Base-by-base conservation (phyloP, 2,888 invertebrate genomes). In the Metellina segmentata region DNA sequence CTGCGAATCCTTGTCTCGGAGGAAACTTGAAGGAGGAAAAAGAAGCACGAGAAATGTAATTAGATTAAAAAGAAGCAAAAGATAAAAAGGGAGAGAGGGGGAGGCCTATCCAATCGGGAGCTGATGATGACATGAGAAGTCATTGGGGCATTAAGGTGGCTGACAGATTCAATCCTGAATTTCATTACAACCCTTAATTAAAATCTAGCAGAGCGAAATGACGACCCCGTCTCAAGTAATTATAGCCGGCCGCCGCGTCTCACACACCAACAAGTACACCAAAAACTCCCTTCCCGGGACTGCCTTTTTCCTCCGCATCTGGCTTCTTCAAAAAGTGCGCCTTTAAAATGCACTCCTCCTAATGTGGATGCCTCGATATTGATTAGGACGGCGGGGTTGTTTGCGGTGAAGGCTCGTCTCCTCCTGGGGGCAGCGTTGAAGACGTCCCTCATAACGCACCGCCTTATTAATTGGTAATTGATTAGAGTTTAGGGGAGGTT, bases 151-250 rank as follows among this genome's bases (percentile, higher is more conserved):
- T 89, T 89, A 89, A 89, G 89, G 82, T 70, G 77, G 69, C 89
- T 89, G 89, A 89, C 89, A 89, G 89, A 82, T 81, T 81, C 89
- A 82, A 89, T 89, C 89, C 89, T 74, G 89, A 82, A 89, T 89
- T 89, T 89, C 89, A 89, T 89, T 89, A 89, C 77, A 19, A 34
- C 71, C 82, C 82, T 89, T 89, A 89, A 89, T 89, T 89, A 89
- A 89, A 89, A 89, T 89, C 89, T 89, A 82, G 69, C 89, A 77
- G 77, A 89, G 89, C 89, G 89, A 81, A 70, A 89, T 89, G 89
- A 89, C 82, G 51, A 77, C 52, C 75, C 20, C 89, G 89, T 89
- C 89, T 82, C 82, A 75, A 77, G 89, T 89, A 89, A 89, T 89
- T 89, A 34, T 34, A 34, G 34, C 34, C 34, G 34, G 34, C 34